These are phyloP conservation scores for Cyphomyrmex costatus DNA, from an alignment of 1,140 invertebrate genomes.

Conservation along the genomic window DNA sequence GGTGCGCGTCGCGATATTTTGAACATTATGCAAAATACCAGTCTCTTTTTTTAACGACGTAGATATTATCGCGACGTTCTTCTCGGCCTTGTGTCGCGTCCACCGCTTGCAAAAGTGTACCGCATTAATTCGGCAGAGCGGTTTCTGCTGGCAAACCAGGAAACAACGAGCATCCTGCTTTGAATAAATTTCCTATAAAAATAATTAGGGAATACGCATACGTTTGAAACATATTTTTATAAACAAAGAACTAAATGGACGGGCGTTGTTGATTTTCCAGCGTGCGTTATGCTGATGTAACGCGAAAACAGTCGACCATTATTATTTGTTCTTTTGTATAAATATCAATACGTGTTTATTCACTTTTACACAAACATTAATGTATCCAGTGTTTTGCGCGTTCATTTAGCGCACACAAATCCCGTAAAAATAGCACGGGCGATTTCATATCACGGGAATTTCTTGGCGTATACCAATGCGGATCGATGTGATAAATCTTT, in stretches of 20 bases:
- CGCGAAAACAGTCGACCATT: background rate
- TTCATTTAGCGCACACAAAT: background rate
- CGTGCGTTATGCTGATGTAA: background rate
- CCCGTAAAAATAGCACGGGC: background rate
- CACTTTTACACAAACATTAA: background rate
- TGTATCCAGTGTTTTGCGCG: no score
- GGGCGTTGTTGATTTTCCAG: background rate
- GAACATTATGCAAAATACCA: conserved; percentile 36
- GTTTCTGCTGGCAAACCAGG: background rate
- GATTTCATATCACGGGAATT: background rate
- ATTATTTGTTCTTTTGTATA: background rate
- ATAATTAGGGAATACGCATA: conserved; percentile 6
- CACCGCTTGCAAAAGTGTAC: background rate
- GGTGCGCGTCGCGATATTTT: conserved; percentile 29
- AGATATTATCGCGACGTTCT: conserved; percentile 40
- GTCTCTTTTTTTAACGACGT: conserved; percentile 38
- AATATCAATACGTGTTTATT: conserved; percentile 15
- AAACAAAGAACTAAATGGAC: background rate
- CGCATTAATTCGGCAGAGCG: conserved; percentile 19
- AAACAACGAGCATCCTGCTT: background rate
- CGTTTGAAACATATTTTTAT: background rate
- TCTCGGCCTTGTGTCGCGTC: background rate
- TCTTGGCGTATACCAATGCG: background rate
- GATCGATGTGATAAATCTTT: background rate
- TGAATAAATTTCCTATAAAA: conserved; percentile 18